Conservation (phyloP, 2,797 vertebrate genomes). For the Notolepis coatsorum region DNA sequence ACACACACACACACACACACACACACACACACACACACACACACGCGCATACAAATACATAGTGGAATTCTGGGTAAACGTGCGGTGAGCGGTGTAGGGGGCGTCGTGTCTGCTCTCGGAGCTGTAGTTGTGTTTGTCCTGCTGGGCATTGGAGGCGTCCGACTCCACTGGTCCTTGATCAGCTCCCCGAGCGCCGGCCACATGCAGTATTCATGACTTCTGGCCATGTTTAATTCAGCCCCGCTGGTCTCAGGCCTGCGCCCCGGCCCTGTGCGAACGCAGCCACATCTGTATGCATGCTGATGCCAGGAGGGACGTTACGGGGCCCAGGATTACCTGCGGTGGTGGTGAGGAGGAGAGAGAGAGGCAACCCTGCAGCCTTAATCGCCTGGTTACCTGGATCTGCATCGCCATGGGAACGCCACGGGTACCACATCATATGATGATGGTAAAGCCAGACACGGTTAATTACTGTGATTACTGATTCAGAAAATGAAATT, state of each 20-base stretch:
- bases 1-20: conserved; percentile 44
- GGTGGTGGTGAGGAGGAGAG: conserved; percentile 38
- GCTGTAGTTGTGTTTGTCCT: conserved; percentile 77
- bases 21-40: conserved; percentile 7
- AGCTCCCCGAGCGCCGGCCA: conserved; percentile 66
- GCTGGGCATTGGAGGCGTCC: conserved; percentile 72
- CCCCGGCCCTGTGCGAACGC: conserved; percentile 64
- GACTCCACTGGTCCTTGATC: conserved; percentile 72
- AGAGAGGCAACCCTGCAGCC: conserved; percentile 36
- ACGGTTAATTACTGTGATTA: conserved; percentile 2
- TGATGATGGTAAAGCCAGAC: conserved; percentile 12
- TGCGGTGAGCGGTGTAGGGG: background rate
- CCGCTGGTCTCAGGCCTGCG: conserved; percentile 71
- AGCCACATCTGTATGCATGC: conserved; percentile 27
- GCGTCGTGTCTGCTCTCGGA: conserved; percentile 61
- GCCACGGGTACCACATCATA: conserved; percentile 3
- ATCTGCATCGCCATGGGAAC: conserved; percentile 36
- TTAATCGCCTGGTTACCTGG: conserved; percentile 36
- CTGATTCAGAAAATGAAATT: background rate
- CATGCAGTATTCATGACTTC: conserved; percentile 81
- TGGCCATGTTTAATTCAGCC: conserved; percentile 83
- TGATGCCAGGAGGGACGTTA: conserved; percentile 56
- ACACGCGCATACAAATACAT: background rate
- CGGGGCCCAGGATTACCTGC: too few species aligned
- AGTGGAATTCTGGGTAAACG: background rate